phyloP scores from a whole-genome alignment of 1,140 invertebrate genomes.

The Scaptomyza hsui region DNA sequence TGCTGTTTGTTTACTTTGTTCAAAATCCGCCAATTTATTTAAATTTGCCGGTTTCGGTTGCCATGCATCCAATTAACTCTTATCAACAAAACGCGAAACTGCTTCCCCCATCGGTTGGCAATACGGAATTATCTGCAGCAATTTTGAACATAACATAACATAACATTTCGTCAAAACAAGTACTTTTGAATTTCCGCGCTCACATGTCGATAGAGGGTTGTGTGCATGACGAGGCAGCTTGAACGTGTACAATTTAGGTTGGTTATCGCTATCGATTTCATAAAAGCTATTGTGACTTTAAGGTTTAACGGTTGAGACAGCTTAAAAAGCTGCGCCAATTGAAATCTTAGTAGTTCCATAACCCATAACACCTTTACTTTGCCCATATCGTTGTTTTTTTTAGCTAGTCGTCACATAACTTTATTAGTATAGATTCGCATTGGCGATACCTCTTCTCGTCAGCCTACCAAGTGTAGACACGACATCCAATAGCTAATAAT shows the following conservation, averaged over 20 bases:
- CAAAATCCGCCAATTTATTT: slow-evolving; percentile 32
- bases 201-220: slow-evolving; percentile 7
- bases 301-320: too few species aligned
- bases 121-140: background rate
- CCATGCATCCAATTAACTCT: slow-evolving; percentile 19
- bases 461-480: slow-evolving; percentile 57
- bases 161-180: too few species aligned
- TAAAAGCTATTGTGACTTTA: slow-evolving; percentile 6
- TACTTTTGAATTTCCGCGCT: slow-evolving; percentile 5
- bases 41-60: slow-evolving; percentile 38
- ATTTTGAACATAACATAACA: too few species aligned
- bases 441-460: slow-evolving; percentile 44
- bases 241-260: background rate
- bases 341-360: background rate
- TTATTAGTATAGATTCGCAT: slow-evolving; percentile 59
- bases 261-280: slow-evolving; percentile 18
- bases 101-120: background rate
- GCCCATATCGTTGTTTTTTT: too few species aligned
- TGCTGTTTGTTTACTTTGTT: slow-evolving; percentile 38
- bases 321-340: background rate
- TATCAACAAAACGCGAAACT: slow-evolving; percentile 20
- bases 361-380: background rate
- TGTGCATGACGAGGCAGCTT: background rate
- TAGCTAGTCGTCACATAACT: slow-evolving; percentile 52
- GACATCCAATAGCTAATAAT: slow-evolving; percentile 47